Percentiles rank a stretch among this genome's conserved stretches.
Conservation (phyloP, 2,797 vertebrate species). For the Loris lydekkerianus region DNA sequence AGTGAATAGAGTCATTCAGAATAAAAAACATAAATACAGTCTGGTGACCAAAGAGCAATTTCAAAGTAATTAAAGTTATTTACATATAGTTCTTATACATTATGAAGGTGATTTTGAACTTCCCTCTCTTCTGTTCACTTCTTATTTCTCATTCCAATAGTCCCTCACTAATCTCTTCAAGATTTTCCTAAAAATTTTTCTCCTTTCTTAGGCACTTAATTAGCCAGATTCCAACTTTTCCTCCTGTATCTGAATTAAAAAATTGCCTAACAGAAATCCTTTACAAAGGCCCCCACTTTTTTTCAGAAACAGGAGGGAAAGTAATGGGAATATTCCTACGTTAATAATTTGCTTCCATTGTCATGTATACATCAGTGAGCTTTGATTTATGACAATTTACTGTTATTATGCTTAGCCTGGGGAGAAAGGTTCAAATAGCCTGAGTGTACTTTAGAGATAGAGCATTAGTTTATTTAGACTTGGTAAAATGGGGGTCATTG, state of each 20-base stretch:
- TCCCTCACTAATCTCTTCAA: background rate
- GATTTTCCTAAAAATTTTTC: background rate
- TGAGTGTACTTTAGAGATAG: background rate
- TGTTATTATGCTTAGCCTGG: constrained; percentile 65
- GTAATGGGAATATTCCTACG: background rate
- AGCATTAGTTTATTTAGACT: constrained; percentile 54
- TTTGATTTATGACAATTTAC: constrained; percentile 72
- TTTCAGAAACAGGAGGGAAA: background rate
- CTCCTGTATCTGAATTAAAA: background rate
- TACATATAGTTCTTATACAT: background rate
- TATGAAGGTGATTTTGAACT: background rate
- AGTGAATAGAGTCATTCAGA: background rate
- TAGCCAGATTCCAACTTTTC: background rate
- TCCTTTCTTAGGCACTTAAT: background rate
- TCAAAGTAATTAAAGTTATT: background rate
- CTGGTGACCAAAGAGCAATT: background rate
- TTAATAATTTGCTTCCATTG: constrained; percentile 1
- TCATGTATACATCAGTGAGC: constrained; percentile 34
- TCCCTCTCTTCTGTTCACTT: background rate
- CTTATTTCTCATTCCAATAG: background rate
- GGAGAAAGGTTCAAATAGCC: constrained; percentile 71
- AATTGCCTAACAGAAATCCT: background rate
- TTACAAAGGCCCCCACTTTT: background rate
- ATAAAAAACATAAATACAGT: background rate
- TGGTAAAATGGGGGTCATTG: constrained; percentile 58